Evolutionary conservation across 2,888 invertebrate species (phyloP).

Genomic region (Charanyca ferruginea): DNA sequence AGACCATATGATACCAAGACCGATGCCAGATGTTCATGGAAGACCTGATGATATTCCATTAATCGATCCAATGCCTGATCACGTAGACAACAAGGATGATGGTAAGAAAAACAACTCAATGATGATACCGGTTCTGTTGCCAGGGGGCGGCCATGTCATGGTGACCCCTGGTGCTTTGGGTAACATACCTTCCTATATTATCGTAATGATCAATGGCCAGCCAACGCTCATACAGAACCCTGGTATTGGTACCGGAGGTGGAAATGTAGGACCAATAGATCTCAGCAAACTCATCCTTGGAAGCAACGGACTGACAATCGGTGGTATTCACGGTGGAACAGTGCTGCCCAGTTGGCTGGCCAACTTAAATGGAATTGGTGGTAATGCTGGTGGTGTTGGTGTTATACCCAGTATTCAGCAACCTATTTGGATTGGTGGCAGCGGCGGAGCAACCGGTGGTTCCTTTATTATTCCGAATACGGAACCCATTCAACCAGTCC

Average conservation of each 20-base stretch:
- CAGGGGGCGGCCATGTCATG: constrained; percentile 38
- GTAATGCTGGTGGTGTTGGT: constrained; percentile 4
- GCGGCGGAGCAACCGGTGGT: no score
- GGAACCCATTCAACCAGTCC: constrained; percentile 20
- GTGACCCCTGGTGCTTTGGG: constrained; percentile 5
- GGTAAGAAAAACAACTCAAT: constrained; percentile 32
- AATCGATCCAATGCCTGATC: neutral
- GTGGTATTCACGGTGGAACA: constrained; percentile 1
- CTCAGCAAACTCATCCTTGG: constrained; percentile 24
- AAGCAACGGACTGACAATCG: constrained; percentile 17
- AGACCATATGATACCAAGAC: neutral
- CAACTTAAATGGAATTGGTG: constrained; percentile 15
- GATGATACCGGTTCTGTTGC: constrained; percentile 33
- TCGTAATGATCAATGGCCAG: constrained; percentile 52
- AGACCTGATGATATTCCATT: constrained; percentile 4
- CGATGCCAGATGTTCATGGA: neutral
- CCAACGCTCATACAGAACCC: constrained; percentile 49
- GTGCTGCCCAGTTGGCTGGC: constrained; percentile 25
- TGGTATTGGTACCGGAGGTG: constrained; percentile 14
- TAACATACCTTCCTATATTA: constrained; percentile 38
- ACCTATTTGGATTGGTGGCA: constrained; percentile 40
- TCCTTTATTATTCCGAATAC: constrained; percentile 13
- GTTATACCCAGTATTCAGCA: constrained; percentile 20
- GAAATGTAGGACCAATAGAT: constrained; percentile 22
- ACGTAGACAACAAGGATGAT: neutral